phyloP scores from a whole-genome alignment of 2,113 vertebrate species.

The Apteryx mantelli region DNA sequence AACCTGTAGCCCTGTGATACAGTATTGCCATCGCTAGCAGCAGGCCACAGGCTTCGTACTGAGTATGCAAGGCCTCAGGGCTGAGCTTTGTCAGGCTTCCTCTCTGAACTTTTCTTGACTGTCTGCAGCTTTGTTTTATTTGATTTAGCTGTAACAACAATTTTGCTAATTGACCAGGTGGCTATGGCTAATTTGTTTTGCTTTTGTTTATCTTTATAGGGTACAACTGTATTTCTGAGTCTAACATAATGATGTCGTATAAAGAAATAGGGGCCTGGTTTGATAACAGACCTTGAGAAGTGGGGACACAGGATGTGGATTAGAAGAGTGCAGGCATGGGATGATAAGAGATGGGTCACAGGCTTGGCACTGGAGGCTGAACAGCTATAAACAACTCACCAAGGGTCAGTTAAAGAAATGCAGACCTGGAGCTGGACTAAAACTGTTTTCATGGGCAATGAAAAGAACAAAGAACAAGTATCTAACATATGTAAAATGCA shows the following conservation, averaged over 20 bases:
- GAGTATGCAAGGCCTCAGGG: not conserved
- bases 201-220: not conserved
- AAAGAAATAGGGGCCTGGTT: not conserved
- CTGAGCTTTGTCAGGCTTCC: not conserved
- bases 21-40: not conserved
- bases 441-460: not conserved
- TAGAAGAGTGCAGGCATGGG: not conserved
- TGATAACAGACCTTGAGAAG: not conserved
- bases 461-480: not conserved
- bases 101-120: not conserved
- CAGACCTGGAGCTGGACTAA: not conserved
- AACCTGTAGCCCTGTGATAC: not conserved
- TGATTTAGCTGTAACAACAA: not conserved
- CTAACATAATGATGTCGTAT: not conserved
- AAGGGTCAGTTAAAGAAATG: not conserved
- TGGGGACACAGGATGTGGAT: rapidly evolving
- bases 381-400: not conserved
- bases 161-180: not conserved
- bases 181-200: not conserved
- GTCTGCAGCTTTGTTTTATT: not conserved
- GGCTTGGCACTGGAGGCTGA: not conserved
- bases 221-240: not conserved
- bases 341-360: not conserved
- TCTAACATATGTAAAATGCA: not conserved
- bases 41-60: not conserved